phyloP scores from a whole-genome alignment of 1,140 invertebrate genomes.

The Papilio polytes region DNA sequence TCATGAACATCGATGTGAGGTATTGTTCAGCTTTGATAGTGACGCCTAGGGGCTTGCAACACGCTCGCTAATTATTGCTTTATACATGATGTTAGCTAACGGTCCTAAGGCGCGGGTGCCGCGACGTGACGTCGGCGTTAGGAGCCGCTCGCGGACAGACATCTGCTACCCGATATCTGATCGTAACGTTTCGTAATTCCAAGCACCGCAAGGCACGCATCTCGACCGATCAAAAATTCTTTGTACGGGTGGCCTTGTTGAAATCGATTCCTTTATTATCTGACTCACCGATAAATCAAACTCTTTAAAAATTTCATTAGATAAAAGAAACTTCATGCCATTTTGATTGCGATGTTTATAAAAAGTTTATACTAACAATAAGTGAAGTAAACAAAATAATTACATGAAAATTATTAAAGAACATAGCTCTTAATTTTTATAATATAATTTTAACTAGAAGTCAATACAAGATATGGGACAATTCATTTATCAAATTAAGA shows the following conservation, averaged over 20 bases:
- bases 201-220: constrained; percentile 56
- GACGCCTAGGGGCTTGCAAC: constrained; percentile 66
- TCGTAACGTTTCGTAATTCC: constrained; percentile 67
- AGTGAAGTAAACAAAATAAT: background rate
- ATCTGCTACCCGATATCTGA: constrained; percentile 69
- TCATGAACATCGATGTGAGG: constrained; percentile 60
- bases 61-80: constrained; percentile 68
- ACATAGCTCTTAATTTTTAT: background rate
- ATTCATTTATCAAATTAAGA: constrained; percentile 30
- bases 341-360: background rate
- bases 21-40: constrained; percentile 64
- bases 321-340: constrained; percentile 25
- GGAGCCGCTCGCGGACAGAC: constrained; percentile 61
- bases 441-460: background rate
- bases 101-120: constrained; percentile 2
- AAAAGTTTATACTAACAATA: background rate
- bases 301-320: constrained; percentile 23
- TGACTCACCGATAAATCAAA: constrained; percentile 53
- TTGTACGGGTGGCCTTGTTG: constrained; percentile 62
- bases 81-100: constrained; percentile 43
- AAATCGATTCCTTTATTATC: constrained; percentile 61
- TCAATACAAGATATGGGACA: constrained; percentile 20
- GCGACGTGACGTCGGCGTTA: constrained; percentile 52
- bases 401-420: background rate
- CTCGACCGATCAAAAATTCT: constrained; percentile 54